Conservation (phyloP, 1,140 invertebrate species). For the Aphidius ervi region DNA sequence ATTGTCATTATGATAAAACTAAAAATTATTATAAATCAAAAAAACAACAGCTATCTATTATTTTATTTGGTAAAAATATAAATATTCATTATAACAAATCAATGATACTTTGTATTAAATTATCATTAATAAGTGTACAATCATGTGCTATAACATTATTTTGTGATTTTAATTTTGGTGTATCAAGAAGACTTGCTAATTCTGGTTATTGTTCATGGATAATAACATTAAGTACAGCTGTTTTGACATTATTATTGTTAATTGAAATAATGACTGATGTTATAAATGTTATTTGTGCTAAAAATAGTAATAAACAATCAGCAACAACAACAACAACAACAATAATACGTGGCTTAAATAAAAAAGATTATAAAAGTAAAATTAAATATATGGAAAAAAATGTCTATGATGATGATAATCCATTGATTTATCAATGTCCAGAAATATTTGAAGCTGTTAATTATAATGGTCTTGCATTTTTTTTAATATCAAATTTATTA, state of each 20-base stretch:
- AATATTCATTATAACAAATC: constrained; percentile 34
- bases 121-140: constrained; percentile 43
- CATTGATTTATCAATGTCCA: constrained; percentile 32
- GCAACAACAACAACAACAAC: neutral
- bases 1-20: constrained; percentile 31
- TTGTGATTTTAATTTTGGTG: constrained; percentile 49
- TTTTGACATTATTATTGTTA: constrained; percentile 55
- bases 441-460: constrained; percentile 65
- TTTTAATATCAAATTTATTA: constrained; percentile 72
- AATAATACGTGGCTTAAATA: constrained; percentile 9
- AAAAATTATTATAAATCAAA: constrained; percentile 12
- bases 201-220: constrained; percentile 73
- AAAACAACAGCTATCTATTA: constrained; percentile 25
- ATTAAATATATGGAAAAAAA: constrained; percentile 20
- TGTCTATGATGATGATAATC: constrained; percentile 26
- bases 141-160: constrained; percentile 53
- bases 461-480: constrained; percentile 73
- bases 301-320: constrained; percentile 5
- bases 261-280: constrained; percentile 41
- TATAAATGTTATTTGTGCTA: constrained; percentile 1
- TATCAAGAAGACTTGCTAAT: constrained; percentile 74
- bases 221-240: constrained; percentile 56
- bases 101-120: constrained; percentile 39
- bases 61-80: constrained; percentile 27
- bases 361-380: constrained; percentile 1